Conservation (phyloP, 2,797 vertebrate species). For the Schizopygopsis malacanthus region DNA sequence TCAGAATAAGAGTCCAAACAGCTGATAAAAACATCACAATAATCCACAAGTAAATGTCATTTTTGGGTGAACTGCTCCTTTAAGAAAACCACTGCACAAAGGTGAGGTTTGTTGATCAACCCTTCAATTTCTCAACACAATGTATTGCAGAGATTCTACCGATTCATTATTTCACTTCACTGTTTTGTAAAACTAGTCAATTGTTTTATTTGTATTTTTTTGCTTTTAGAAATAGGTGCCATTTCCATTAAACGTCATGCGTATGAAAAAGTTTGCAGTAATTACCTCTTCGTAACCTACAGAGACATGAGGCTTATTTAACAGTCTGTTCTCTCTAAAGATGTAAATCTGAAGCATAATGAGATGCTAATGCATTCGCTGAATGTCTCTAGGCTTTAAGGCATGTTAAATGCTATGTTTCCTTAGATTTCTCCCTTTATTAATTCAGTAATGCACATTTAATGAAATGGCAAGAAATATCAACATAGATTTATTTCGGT, state of each 20-base stretch:
- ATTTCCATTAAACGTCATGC: constrained; percentile 15
- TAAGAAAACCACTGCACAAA: neutral
- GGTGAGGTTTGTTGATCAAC: neutral
- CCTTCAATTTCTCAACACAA: neutral
- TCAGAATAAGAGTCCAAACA: neutral
- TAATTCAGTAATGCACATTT: constrained; percentile 29
- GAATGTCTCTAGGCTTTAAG: constrained; percentile 17
- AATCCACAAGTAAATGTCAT: neutral
- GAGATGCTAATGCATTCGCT: constrained; percentile 8
- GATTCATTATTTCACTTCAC: neutral
- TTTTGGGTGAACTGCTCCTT: neutral
- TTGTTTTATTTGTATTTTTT: neutral
- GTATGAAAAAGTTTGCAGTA: constrained; percentile 30
- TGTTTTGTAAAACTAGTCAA: neutral
- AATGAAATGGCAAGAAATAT: constrained; percentile 10
- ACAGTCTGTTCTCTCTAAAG: constrained; percentile 32
- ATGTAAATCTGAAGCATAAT: constrained; percentile 29
- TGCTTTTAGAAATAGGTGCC: neutral
- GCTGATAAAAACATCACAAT: neutral
- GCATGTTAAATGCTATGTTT: constrained; percentile 15
- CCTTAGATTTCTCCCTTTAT: neutral
- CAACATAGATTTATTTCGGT: neutral
- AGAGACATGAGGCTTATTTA: constrained; percentile 36
- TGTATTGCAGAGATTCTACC: neutral
- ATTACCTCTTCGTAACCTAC: constrained; percentile 27